phyloP scores from a whole-genome alignment of 2,113 vertebrate species.

The pig (Sus scrofa) region DNA sequence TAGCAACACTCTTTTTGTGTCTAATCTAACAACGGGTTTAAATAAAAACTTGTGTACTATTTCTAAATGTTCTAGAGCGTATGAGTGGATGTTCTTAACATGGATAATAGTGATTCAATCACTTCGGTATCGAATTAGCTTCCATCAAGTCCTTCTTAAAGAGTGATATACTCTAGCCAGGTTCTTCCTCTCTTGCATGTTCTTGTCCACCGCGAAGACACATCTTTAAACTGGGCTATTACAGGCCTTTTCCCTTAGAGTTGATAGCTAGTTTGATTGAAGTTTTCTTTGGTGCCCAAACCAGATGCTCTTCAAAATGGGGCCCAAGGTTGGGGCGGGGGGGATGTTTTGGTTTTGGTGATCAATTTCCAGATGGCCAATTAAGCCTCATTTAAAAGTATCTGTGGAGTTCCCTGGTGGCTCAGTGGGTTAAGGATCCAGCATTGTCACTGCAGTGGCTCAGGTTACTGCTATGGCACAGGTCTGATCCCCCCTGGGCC shows the following conservation, averaged over 20 bases:
- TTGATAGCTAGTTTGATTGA: not conserved
- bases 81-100: not conserved
- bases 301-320: not conserved
- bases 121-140: not conserved
- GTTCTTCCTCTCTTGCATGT: not conserved
- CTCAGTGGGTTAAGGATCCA: no score
- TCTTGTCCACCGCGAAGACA: not conserved
- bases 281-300: not conserved
- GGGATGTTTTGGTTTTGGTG: no score
- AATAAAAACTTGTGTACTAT: not conserved
- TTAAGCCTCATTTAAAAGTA: not conserved
- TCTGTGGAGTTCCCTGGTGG: not conserved
- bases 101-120: not conserved
- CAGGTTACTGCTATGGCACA: no score
- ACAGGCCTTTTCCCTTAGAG: not conserved
- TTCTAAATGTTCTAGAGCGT: conserved; percentile 18
- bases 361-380: not conserved
- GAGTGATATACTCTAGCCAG: not conserved
- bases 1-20: not conserved
- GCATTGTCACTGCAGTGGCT: no score
- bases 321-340: not conserved
- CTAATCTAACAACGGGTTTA: not conserved
- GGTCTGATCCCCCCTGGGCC: no score
- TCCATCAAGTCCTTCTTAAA: not conserved
- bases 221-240: not conserved